Percentiles rank a stretch among this genome's conserved stretches.
Evolutionary conservation across 2,797 vertebrate species (phyloP).

Genomic region (Babyrousa celebensis): DNA sequence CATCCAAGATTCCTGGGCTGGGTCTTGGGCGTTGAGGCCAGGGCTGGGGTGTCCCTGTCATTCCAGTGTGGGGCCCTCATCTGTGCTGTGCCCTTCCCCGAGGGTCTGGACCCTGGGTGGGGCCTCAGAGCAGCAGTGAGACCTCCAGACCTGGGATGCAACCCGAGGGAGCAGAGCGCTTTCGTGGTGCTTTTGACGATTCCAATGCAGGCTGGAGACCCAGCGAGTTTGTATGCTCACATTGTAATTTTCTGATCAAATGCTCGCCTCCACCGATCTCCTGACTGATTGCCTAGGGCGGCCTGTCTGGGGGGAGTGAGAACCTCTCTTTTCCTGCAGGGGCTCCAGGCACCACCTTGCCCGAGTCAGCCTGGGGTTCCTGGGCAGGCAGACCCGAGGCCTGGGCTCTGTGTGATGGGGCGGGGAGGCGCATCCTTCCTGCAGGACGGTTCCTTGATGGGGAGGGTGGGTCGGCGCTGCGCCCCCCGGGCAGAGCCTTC

Average conservation of each 20-base stretch:
- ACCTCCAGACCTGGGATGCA: not conserved
- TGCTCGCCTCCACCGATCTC: not conserved
- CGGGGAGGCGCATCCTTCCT: not conserved
- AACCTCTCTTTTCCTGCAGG: not conserved
- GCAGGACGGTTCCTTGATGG: not conserved
- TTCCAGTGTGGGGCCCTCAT: accelerated
- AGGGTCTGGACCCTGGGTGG: not conserved
- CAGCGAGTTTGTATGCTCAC: not conserved
- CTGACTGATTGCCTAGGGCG: accelerated
- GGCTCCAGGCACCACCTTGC: not conserved
- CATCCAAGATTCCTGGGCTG: not conserved
- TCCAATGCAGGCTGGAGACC: not conserved
- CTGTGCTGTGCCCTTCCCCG: not conserved
- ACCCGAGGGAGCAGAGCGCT: no score
- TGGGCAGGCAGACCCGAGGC: not conserved
- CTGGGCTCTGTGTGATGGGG: not conserved
- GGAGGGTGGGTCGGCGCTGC: not conserved
- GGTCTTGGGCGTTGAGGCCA: not conserved
- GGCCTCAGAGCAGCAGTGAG: accelerated
- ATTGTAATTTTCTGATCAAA: not conserved
- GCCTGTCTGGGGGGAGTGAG: not conserved
- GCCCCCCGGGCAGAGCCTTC: not conserved
- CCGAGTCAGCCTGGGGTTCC: not conserved
- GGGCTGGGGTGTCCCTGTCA: not conserved
- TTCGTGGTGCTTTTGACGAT: not conserved